Percentiles rank a stretch among this genome's conserved stretches.
Conservation (phyloP, 2,888 invertebrate genomes). For the Deilephila porcellus region DNA sequence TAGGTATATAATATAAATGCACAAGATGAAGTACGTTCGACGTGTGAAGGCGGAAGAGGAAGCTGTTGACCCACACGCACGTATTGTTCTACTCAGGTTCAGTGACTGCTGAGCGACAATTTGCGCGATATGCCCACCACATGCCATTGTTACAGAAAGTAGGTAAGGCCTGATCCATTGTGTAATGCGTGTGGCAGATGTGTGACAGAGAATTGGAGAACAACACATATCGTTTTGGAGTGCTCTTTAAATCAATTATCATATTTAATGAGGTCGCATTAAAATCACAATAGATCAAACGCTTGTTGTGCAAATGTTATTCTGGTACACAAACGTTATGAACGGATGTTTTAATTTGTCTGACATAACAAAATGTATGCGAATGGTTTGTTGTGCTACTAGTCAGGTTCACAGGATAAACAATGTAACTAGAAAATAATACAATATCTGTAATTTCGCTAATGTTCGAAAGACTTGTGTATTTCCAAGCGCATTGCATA, state of each 20-base stretch:
- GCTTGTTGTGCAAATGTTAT: background rate
- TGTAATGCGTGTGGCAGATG: constrained; percentile 36
- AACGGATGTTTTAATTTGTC: no score
- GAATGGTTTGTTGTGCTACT: no score
- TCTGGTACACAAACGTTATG: background rate
- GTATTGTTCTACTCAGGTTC: constrained; percentile 74
- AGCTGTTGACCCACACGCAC: constrained; percentile 66
- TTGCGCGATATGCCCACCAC: constrained; percentile 61
- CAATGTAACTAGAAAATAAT: no score
- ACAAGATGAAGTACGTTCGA: constrained; percentile 37
- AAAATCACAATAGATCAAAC: background rate
- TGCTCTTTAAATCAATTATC: constrained; percentile 11
- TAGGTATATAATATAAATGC: background rate
- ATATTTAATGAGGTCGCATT: background rate
- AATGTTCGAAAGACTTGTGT: no score
- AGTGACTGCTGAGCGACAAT: constrained; percentile 68
- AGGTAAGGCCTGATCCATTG: constrained; percentile 53
- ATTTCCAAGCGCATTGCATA: no score
- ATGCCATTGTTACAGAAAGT: constrained; percentile 63
- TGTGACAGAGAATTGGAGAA: constrained; percentile 1
- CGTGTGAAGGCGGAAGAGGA: constrained; percentile 65
- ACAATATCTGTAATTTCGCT: no score
- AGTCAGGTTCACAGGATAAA: no score
- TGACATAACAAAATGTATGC: no score
- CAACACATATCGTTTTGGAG: background rate